A percentile compares a stretch with the other conserved stretches of the same genome.
phyloP scores from a whole-genome alignment of 2,888 invertebrate genomes.

The Glyphotaelius pellucidus region DNA sequence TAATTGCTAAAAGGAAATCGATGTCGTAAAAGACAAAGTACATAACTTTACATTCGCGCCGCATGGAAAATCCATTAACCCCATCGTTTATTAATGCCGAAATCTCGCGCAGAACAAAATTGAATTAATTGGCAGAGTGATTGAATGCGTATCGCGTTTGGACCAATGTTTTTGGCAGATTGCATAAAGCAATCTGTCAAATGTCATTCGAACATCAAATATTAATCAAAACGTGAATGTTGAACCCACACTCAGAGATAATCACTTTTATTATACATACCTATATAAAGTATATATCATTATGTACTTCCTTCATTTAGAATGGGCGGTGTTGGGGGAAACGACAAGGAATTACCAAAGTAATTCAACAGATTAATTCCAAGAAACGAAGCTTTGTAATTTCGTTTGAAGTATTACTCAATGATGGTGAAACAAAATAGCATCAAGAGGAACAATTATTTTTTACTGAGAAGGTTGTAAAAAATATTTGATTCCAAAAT shows the following conservation, averaged over 20 bases:
- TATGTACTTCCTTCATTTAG: too few species aligned
- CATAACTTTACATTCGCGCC: neutral
- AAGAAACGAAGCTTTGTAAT: neutral
- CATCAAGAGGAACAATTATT: neutral
- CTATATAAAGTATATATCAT: too few species aligned
- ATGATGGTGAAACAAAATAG: neutral
- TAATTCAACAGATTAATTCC: neutral
- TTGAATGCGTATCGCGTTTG: constrained; percentile 28
- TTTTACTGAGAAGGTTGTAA: neutral
- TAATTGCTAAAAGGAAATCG: constrained; percentile 2
- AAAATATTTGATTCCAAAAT: neutral
- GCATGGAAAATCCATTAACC: constrained; percentile 22
- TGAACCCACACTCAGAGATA: neutral
- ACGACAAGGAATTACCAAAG: neutral
- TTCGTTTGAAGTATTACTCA: neutral
- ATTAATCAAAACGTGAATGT: neutral
- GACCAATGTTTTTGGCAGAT: constrained; percentile 31
- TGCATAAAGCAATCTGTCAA: constrained; percentile 36
- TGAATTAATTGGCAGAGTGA: constrained; percentile 15
- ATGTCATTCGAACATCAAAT: constrained; percentile 27
- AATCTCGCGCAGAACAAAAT: constrained; percentile 34
- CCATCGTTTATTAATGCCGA: constrained; percentile 1
- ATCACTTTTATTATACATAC: neutral
- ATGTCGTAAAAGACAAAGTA: neutral
- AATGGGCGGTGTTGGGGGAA: neutral